Percentiles rank a stretch among this genome's conserved stretches.
These are phyloP conservation scores for Scolopax bukidnonensis DNA, from an alignment of 2,797 vertebrate genomes.

Conservation along the genomic window DNA sequence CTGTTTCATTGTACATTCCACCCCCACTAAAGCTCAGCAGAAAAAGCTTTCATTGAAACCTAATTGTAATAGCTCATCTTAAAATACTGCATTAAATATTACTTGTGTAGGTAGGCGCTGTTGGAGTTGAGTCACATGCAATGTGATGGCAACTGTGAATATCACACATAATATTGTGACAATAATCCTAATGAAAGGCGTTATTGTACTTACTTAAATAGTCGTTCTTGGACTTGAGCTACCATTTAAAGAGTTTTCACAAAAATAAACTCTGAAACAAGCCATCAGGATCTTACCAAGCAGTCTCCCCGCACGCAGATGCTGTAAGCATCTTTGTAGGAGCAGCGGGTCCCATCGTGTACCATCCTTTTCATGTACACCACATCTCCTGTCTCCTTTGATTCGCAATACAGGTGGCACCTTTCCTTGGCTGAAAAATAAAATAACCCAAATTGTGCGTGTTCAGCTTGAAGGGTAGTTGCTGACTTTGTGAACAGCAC, in stretches of 20 bases:
- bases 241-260: not conserved
- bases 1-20: not conserved
- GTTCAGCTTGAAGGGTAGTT: not conserved
- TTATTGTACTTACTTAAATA: not conserved
- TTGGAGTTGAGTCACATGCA: slow-evolving; percentile 25
- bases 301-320: slow-evolving; percentile 94
- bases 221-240: not conserved
- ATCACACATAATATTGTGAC: slow-evolving; percentile 59
- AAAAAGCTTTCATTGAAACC: slow-evolving; percentile 15
- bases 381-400: slow-evolving; percentile 88
- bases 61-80: not conserved
- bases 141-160: slow-evolving; percentile 16
- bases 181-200: slow-evolving; percentile 12
- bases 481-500: not conserved
- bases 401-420: slow-evolving; percentile 93
- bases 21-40: not conserved
- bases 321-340: slow-evolving; percentile 94
- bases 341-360: slow-evolving; percentile 93
- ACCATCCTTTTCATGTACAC: slow-evolving; percentile 90
- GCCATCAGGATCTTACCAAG: slow-evolving; percentile 81
- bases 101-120: slow-evolving; percentile 7
- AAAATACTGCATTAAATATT: not conserved
- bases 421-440: slow-evolving; percentile 88
- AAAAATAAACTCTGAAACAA: not conserved
- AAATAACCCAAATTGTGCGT: not conserved